Percentiles rank a stretch among this genome's conserved stretches.
These are phyloP conservation scores for Leptodactylus fuscus DNA, from an alignment of 2,113 vertebrate genomes.

Conservation along the genomic window DNA sequence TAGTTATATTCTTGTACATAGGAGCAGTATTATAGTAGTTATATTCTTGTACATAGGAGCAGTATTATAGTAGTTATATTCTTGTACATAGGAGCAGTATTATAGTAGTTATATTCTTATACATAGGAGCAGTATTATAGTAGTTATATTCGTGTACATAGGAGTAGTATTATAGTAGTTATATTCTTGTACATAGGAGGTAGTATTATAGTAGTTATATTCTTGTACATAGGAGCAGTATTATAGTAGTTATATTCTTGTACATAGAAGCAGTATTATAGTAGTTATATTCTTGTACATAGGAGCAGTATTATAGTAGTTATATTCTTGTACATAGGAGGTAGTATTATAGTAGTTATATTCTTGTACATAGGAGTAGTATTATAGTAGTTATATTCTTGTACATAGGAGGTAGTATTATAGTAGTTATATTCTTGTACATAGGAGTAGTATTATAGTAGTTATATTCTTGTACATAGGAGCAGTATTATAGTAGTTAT, in stretches of 20 bases:
- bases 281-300: neutral
- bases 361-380: neutral
- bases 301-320: neutral
- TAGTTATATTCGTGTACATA: neutral
- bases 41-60: neutral
- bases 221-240: too few relatives aligned
- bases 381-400: slow-evolving; percentile 11
- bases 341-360: neutral
- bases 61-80: neutral
- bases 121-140: neutral
- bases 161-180: neutral
- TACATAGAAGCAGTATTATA: too few relatives aligned
- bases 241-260: too few relatives aligned
- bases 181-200: too few relatives aligned
- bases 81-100: neutral
- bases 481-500: neutral
- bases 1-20: neutral
- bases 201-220: too few relatives aligned
- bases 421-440: neutral
- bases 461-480: neutral
- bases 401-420: neutral
- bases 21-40: neutral
- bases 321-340: neutral
- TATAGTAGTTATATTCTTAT: too few relatives aligned
- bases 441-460: neutral